Percentiles rank a stretch among this genome's conserved stretches.
Conservation (phyloP, 2,888 invertebrate genomes). For the Polydesmus complanatus region DNA sequence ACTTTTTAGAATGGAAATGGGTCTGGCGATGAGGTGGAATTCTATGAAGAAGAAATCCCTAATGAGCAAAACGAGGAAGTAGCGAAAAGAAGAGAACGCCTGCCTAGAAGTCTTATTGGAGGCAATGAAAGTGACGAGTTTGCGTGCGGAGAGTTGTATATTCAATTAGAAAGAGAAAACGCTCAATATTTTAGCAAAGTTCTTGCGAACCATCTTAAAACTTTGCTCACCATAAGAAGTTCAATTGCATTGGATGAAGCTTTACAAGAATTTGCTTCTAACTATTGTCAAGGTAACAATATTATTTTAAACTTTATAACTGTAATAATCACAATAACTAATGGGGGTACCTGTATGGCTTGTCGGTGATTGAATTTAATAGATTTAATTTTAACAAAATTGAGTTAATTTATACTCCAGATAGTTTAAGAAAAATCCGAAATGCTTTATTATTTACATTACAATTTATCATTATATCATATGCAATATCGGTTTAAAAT, state of each 20-base stretch:
- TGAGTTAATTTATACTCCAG: too few species aligned
- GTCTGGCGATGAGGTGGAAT: slow-evolving; percentile 59
- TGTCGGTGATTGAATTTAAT: too few species aligned
- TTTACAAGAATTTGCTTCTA: slow-evolving; percentile 79
- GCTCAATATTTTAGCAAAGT: slow-evolving; percentile 69
- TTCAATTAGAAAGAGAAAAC: slow-evolving; percentile 57
- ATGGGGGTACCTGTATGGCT: too few species aligned
- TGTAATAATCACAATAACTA: too few species aligned
- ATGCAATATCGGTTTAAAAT: not conserved
- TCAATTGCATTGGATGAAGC: slow-evolving; percentile 82
- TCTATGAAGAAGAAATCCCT: slow-evolving; percentile 26
- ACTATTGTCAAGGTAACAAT: slow-evolving; percentile 63
- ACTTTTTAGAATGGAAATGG: too few species aligned
- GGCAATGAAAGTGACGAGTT: slow-evolving; percentile 17
- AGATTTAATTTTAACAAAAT: too few species aligned
- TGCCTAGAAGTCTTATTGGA: slow-evolving; percentile 20
- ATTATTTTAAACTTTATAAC: not conserved
- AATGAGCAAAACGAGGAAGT: slow-evolving; percentile 10
- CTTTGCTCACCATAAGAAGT: slow-evolving; percentile 56
- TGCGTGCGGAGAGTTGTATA: slow-evolving; percentile 21
- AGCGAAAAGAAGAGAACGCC: slow-evolving; percentile 19
- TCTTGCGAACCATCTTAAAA: slow-evolving; percentile 57
- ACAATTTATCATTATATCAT: too few species aligned
- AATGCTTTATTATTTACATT: too few species aligned
- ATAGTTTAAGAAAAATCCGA: too few species aligned